Base-by-base conservation (phyloP, 2,113 vertebrate species). In the Megaceryle maxima region DNA sequence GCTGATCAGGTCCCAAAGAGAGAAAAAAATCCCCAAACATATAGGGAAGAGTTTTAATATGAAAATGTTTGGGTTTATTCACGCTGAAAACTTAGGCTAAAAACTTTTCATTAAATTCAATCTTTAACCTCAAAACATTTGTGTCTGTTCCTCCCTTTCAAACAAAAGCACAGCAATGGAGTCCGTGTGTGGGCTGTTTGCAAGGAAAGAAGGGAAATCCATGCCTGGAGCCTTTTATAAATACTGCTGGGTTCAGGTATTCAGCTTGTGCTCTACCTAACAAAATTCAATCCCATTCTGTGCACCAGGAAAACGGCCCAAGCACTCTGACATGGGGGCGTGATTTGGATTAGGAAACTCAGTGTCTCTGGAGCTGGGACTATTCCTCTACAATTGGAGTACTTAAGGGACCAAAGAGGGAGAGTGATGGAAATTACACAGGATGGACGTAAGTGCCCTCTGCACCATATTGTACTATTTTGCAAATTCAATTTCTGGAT, bases 101-200 rank as follows among this genome's bases (percentile, higher is more conserved):
- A 44, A 59, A 3, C 12, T 72, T 81, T 81, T 72, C 14, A 35
- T 50, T 66, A 55, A 74, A 80, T 64, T 21, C 14, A 69, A 16
- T 18, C 26, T 70, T 60, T 33, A 59, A 21, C n/a, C 35, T 64
- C 50, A 48, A 24, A 83, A 22, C 6, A 9, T 50, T 8, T 60
- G 25, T 22, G 25, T 16, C 46, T 56, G 10, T 81, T 41, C 29
- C 31, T 28, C 28, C 31, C 25, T 76, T 81, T 56, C 53, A 46
- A 59, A 39, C 8, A 29, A 43, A 53, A 43, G 53, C 59, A n/a
- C 18, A 57, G 37, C 44, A 48, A 29, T 7, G 35, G 70, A 24
- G 70, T 37, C 0, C 1, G 20, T 9, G 18, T 1, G 21, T 0
- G 1, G 43, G 50, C 43, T 64, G 9, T 20, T 48, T 43, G 17